phyloP scores from a whole-genome alignment of 2,113 vertebrate genomes.

The Xyrauchen texanus region DNA sequence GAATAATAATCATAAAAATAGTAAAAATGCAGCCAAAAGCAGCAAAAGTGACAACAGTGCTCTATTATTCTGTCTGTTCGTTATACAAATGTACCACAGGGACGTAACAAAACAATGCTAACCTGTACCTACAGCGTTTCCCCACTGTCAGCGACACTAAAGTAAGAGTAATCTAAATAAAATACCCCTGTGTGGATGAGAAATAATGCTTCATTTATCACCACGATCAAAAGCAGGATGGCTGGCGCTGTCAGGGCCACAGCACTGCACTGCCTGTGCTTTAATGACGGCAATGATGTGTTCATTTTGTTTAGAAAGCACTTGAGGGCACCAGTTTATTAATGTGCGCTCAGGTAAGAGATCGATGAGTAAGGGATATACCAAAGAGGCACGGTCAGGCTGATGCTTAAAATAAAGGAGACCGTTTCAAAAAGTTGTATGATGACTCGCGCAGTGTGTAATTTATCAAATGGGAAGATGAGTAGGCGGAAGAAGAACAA shows the following conservation, averaged over 20 bases:
- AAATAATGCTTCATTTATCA: constrained; percentile 55
- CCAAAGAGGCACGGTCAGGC: constrained; percentile 34
- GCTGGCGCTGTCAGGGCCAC: constrained; percentile 38
- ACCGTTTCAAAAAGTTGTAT: constrained; percentile 40
- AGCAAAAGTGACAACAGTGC: constrained; percentile 45
- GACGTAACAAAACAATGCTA: constrained; percentile 57
- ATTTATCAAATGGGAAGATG: constrained; percentile 54
- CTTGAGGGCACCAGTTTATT: constrained; percentile 51
- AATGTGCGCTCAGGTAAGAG: constrained; percentile 49
- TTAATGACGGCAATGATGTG: constrained; percentile 53
- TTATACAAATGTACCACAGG: constrained; percentile 53
- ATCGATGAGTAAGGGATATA: constrained; percentile 56
- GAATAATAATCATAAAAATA: constrained; percentile 41
- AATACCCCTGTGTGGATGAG: constrained; percentile 44
- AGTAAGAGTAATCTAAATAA: constrained; percentile 48
- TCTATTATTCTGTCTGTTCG: constrained; percentile 57
- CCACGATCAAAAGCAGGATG: constrained; percentile 47
- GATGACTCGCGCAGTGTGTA: constrained; percentile 29
- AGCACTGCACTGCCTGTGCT: constrained; percentile 37
- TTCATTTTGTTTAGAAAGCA: constrained; percentile 51
- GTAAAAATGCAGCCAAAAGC: constrained; percentile 46
- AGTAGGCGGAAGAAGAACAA: constrained; percentile 47
- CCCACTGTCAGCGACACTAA: constrained; percentile 43
- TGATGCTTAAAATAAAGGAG: constrained; percentile 39
- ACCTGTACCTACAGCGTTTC: constrained; percentile 35